Evolutionary conservation across 1,140 invertebrate species (phyloP), one percentile per base, ranked within the genome.

Genomic region (Drosophila tropicalis): DNA sequence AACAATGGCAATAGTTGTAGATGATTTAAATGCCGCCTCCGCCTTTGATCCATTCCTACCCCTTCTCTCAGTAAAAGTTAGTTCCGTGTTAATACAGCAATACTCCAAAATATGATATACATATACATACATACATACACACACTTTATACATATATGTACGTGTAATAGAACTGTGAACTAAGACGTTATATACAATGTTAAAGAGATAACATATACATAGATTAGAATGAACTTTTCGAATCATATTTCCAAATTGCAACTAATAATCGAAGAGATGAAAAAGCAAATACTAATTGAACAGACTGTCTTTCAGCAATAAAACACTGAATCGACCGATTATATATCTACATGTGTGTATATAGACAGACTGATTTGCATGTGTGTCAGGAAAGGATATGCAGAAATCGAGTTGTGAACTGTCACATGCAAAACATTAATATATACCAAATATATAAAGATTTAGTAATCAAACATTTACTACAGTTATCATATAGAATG

Each of bases 81-180:
- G 67, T 36, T 67, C 13, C 51, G 60, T 41, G 47, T 68, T 66
- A 32, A 41, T 67, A 40, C 44, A 41, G 22, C 58, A 55, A 54
- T 39, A 60, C 15, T 51, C 19, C 19, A 5, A 67, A 36, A 67
- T 55, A 57, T 44, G 25, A 39, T 34, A 70, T 34, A 55, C 44
- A 40, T 3, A 51, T 2, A 22, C 19, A 22, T 2, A 22, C 19
- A 22, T 2, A 22, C 19, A 22, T 2, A 22, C 19, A 22, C 19
- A 22, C 2, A 25, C n/a, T n/a, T 25, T 4, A 25, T 3, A 25
- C 3, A 25, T 13, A 44, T 10, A 62, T 17, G 22, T 13, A 47
- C 40, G n/a, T 17, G 15, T 44, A 44, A 44, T 17, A 47, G 44
- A 47, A 47, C 44, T 51, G 44, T 51, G 44, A 51, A 19, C 44